Percentiles rank a stretch among this genome's conserved stretches.
Conservation (phyloP, 2,888 invertebrate species). For the Troglohyphantes excavatus region DNA sequence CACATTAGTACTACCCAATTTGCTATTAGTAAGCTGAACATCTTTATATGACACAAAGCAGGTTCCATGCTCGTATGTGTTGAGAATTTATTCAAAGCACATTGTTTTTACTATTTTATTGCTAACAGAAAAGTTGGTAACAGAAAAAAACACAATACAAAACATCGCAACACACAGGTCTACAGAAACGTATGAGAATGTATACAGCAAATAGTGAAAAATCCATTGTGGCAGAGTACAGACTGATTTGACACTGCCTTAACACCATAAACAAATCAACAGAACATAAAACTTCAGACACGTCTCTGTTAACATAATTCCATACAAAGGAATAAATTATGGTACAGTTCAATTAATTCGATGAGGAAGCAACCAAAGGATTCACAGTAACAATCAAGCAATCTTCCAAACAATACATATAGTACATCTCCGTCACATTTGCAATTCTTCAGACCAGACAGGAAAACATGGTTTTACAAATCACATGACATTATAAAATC, state of each 20-base stretch:
- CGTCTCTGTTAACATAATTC: neutral
- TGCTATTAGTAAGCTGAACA: too few species aligned
- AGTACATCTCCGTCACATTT: constrained; percentile 16
- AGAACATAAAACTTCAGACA: constrained; percentile 18
- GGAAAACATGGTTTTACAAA: neutral
- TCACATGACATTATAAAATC: constrained; percentile 4
- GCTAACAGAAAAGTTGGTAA: constrained; percentile 67
- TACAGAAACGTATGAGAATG: constrained; percentile 46
- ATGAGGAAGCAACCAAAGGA: constrained; percentile 17
- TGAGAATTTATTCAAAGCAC: neutral
- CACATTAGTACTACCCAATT: too few species aligned
- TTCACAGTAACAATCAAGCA: neutral
- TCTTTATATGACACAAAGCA: too few species aligned
- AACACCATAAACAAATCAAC: constrained; percentile 19
- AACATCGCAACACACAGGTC: constrained; percentile 66
- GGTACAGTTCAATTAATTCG: neutral
- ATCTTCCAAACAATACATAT: neutral
- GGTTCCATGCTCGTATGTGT: too few species aligned
- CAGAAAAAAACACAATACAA: constrained; percentile 70
- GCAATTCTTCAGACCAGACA: neutral
- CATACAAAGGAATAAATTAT: neutral
- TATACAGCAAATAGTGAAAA: constrained; percentile 41
- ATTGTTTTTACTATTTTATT: constrained; percentile 57
- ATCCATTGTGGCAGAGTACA: constrained; percentile 8
- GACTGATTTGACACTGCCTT: constrained; percentile 2